A percentile compares a stretch with the other conserved stretches of the same genome.
Evolutionary conservation across 2,113 vertebrate species (phyloP).

Genomic region (Oreocharis arfaki): DNA sequence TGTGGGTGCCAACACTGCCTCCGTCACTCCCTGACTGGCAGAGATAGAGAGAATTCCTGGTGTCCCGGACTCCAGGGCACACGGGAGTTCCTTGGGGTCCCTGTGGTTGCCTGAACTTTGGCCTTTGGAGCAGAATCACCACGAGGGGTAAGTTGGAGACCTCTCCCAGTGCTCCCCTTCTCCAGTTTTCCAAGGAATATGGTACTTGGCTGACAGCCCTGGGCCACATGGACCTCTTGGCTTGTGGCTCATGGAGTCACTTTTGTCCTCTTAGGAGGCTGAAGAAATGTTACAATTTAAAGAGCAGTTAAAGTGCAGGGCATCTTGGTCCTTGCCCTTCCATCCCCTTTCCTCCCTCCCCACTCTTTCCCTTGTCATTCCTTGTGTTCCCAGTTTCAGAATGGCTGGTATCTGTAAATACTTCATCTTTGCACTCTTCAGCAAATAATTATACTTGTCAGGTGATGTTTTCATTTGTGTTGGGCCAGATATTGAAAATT

Average conservation of each 20-base stretch:
- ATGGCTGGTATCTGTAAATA: not conserved
- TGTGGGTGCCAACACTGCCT: not conserved
- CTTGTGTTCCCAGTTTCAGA: not conserved
- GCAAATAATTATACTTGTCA: not conserved
- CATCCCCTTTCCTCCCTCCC: not conserved
- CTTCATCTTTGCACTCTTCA: not conserved
- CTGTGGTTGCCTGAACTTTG: not conserved
- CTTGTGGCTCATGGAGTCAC: not conserved
- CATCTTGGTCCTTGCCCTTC: not conserved
- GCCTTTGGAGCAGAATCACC: not conserved
- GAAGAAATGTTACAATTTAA: not conserved
- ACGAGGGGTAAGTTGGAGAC: not conserved
- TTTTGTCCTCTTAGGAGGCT: not conserved
- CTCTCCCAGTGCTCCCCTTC: rapidly evolving
- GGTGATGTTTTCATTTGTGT: not conserved
- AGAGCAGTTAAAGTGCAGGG: not conserved
- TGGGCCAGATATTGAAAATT: not conserved
- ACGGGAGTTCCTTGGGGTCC: rapidly evolving
- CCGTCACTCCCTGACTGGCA: not conserved
- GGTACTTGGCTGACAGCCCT: not conserved
- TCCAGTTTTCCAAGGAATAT: not conserved
- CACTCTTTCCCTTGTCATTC: not conserved
- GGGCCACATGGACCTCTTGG: not conserved
- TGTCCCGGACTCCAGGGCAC: not conserved
- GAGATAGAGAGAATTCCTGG: not conserved